Percentiles rank a stretch among this genome's conserved stretches.
These are phyloP conservation scores for Trachops cirrhosus DNA, from an alignment of 2,797 vertebrate genomes.

Conservation along the genomic window DNA sequence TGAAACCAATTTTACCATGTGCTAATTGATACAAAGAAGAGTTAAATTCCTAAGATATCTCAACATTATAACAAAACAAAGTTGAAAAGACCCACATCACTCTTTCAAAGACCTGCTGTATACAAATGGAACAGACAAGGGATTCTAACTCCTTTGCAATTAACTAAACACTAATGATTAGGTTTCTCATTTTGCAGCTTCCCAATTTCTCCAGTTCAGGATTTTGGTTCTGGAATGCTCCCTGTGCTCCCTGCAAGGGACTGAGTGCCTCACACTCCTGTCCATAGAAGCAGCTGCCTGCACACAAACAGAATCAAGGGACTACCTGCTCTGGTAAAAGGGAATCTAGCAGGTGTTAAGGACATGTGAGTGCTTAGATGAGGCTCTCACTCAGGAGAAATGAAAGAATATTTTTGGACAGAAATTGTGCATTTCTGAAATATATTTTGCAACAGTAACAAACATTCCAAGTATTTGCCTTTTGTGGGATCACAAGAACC, in stretches of 20 bases:
- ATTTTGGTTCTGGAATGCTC: background rate
- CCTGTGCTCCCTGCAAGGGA: background rate
- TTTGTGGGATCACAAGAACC: conserved; percentile 29
- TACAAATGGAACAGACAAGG: background rate
- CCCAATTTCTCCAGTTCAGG: background rate
- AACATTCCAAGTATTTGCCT: conserved; percentile 7
- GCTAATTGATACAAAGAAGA: background rate
- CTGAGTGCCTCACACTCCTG: background rate
- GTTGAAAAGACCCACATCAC: background rate
- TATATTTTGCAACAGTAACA: conserved; percentile 35
- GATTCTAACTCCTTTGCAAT: background rate
- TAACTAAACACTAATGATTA: background rate
- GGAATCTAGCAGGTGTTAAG: background rate
- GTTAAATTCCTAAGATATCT: background rate
- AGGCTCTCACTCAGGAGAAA: background rate
- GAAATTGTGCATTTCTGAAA: conserved; percentile 3
- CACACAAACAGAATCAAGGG: background rate
- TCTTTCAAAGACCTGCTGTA: background rate
- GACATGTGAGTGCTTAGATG: background rate
- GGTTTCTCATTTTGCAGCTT: background rate
- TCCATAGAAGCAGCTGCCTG: background rate
- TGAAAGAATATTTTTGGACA: background rate
- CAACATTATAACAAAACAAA: background rate
- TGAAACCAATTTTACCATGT: background rate
- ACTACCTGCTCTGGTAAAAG: background rate